Evolutionary conservation across 2,797 vertebrate genomes (phyloP).

Genomic region (Cichlasoma orientale): DNA sequence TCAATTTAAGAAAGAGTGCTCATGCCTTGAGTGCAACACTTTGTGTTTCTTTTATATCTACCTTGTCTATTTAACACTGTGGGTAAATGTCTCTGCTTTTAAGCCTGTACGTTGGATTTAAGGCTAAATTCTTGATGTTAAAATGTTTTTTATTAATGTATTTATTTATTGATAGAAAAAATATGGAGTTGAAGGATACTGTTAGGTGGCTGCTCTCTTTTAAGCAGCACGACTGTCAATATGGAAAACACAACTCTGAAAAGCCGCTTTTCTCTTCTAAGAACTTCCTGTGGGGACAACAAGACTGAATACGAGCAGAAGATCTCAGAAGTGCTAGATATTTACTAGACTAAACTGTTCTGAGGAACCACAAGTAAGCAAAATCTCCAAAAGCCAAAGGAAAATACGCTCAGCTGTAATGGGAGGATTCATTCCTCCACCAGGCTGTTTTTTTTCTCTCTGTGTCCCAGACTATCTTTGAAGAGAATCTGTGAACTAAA

Average conservation of each 20-base stretch:
- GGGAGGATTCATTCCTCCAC: conserved; percentile 12
- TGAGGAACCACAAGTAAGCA: neutral
- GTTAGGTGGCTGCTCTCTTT: neutral
- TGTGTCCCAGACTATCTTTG: neutral
- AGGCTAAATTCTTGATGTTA: neutral
- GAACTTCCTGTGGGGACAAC: neutral
- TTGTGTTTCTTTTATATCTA: neutral
- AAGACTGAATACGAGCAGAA: neutral
- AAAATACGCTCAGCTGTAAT: conserved; percentile 3
- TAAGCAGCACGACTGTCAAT: neutral
- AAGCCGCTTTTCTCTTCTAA: neutral
- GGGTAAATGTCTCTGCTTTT: neutral
- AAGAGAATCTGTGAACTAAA: conserved; percentile 34
- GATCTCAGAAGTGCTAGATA: neutral
- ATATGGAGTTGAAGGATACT: neutral
- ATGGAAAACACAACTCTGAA: neutral
- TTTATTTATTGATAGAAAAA: neutral
- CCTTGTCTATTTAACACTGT: neutral
- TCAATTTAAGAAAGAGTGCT: no score
- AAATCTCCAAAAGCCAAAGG: conserved; percentile 2
- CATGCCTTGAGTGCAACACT: neutral
- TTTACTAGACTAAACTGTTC: neutral
- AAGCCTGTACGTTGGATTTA: neutral
- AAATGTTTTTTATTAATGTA: no score
- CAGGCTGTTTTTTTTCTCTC: neutral